Evolutionary conservation across 2,888 invertebrate genomes (phyloP).

Genomic region (Cerceris ruficornis): DNA sequence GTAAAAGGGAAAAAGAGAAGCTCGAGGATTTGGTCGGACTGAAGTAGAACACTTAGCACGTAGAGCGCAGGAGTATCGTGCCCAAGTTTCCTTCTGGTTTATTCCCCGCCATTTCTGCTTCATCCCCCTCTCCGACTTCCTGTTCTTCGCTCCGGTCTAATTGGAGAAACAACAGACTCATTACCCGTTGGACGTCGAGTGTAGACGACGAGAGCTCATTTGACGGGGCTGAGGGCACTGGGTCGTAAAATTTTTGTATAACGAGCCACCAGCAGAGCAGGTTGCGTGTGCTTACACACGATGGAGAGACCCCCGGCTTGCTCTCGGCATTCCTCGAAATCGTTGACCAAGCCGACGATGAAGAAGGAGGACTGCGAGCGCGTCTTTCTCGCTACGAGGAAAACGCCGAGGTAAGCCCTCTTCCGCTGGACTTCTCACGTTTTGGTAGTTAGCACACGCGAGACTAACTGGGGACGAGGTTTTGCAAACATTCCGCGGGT

Average conservation of each 20-base stretch:
- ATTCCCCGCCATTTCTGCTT: slow-evolving; percentile 16
- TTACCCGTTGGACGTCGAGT: slow-evolving; percentile 65
- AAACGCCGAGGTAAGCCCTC: slow-evolving; percentile 15
- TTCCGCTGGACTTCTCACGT: slow-evolving; percentile 6
- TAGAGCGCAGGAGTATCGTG: slow-evolving; percentile 38
- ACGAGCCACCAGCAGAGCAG: slow-evolving; percentile 69
- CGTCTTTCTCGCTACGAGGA: slow-evolving; percentile 13
- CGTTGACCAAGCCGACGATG: slow-evolving; percentile 20
- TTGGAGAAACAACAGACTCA: slow-evolving; percentile 75
- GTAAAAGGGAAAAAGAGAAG: slow-evolving; percentile 18
- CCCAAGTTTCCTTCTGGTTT: slow-evolving; percentile 46
- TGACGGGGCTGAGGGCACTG: slow-evolving; percentile 61
- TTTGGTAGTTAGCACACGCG: not conserved
- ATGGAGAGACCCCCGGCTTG: slow-evolving; percentile 5
- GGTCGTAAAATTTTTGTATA: slow-evolving; percentile 73
- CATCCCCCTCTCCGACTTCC: slow-evolving; percentile 4
- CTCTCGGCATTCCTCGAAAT: slow-evolving; percentile 35
- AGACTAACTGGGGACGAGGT: not conserved
- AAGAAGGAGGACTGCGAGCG: not conserved
- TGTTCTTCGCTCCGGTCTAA: slow-evolving; percentile 66
- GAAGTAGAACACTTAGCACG: slow-evolving; percentile 57
- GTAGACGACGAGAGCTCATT: slow-evolving; percentile 67
- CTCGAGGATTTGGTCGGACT: slow-evolving; percentile 52
- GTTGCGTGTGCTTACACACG: not conserved
- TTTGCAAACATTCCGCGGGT: not conserved